Base-by-base conservation (phyloP, 2,888 invertebrate genomes). In the Acleris literana region DNA sequence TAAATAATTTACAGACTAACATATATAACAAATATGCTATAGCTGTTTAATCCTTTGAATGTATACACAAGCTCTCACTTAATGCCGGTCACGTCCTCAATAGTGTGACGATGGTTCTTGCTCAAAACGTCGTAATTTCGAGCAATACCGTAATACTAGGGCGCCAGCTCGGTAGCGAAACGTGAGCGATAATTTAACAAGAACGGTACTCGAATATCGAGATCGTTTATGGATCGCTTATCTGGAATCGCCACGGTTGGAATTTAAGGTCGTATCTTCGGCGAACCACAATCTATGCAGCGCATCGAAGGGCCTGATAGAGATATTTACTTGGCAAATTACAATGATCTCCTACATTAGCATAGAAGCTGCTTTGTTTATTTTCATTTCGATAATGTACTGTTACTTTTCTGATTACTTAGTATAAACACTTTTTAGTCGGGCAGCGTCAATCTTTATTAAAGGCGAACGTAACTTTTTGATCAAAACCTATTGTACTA, bases 111-210 rank as follows among this genome's bases (percentile, higher is more conserved):
- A 69, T 63, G 64, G 68, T 61, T 70, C 62, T 65, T 65, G 60
- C 65, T 71, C 68, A 67, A 72, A 76, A 76, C 75, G 78, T 76
- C 61, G 70, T 69, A 66, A 80, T 76, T 80, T 76, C 74, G 75
- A 71, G 73, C 72, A 76, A 81, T 81, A 85, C 81, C 80, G 80
- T 84, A 86, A 85, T 82, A 76, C 74, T 73, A 82, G 82, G 80
- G 81, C 83, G 78, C 81, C 79, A 78, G 80, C 74, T 81, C 89
- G 77, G 91, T 91, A 90, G 92, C 90, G 80, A 86, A 90, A 86
- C 92, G 90, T 90, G 91, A 88, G 84, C 88, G 88, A 92, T 92
- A 90, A 90, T 86, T 91, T 86, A 85, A 80, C 87, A 87, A 88
- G 76, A 90, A 89, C 90, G 90, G 90, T 86, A 89, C 87, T 68